A percentile compares a stretch with the other conserved stretches of the same genome.
These are phyloP conservation scores for Toxotes chatareus DNA, from an alignment of 2,113 vertebrate genomes.

Conservation along the genomic window DNA sequence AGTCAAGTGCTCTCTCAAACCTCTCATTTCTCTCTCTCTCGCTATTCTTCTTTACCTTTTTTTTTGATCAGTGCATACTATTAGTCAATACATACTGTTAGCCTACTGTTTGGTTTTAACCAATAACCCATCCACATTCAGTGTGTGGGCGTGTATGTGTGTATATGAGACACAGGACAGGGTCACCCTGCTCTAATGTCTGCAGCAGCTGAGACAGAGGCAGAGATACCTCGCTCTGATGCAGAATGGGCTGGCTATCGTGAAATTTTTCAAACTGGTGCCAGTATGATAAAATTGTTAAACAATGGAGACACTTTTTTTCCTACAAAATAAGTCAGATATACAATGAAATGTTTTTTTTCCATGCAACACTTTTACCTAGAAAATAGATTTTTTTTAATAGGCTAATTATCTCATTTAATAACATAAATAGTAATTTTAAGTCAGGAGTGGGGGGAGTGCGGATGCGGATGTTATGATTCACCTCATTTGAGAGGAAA, in stretches of 20 bases:
- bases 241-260: constrained; percentile 11
- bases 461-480: not conserved
- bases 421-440: too few relatives aligned
- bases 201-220: constrained; percentile 37
- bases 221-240: constrained; percentile 16
- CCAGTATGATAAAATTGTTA: not conserved
- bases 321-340: not conserved
- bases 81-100: constrained; percentile 55
- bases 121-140: constrained; percentile 2
- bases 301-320: not conserved
- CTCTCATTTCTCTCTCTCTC: constrained; percentile 66
- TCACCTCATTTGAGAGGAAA: constrained; percentile 3
- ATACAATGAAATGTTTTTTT: not conserved
- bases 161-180: constrained; percentile 15
- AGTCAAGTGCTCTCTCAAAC: constrained; percentile 83
- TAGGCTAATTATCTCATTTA: too few relatives aligned
- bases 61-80: constrained; percentile 58
- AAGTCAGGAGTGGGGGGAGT: not conserved
- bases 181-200: constrained; percentile 42
- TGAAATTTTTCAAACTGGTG: not conserved
- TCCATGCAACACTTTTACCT: too few relatives aligned
- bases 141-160: constrained; percentile 24
- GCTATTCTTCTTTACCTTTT: constrained; percentile 54
- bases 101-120: constrained; percentile 47
- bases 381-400: too few relatives aligned